Evolutionary conservation across 2,888 invertebrate genomes (phyloP), one percentile per base, ranked within the genome.

Genomic region (Sphecodes monilicornis): DNA sequence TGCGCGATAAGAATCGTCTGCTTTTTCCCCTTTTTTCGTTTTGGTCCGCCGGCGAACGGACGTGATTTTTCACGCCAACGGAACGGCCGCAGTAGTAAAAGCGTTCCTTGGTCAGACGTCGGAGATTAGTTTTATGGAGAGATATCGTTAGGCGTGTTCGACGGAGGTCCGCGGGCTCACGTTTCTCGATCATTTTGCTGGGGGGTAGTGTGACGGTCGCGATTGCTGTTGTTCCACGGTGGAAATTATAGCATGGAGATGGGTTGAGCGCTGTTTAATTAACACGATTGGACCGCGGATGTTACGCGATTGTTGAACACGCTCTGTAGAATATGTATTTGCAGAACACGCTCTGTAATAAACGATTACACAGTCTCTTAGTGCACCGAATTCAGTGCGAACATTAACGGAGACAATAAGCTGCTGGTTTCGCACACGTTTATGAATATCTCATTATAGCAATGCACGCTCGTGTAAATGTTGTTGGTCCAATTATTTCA

Each of bases 61-160:
- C 18, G 32, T 77, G 70, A 84, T 82, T 76, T 85, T 83, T 70
- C 74, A 18, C 29, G 43, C 41, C 13, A 68, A 64, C 32, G 68
- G 22, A 41, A 84, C 64, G n/a, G 70, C 10, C 46, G 29, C 54
- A 88, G 85, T 85, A 75, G 86, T 91, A 88, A 86, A 91, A 86
- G 87, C 86, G 82, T 90, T 87, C 73, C 82, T 82, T 78, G 86
- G 84, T 86, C 86, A 81, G 80, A 78, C 85, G 74, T 78, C 64
- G 69, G 78, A 64, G 74, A 78, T 74, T 54, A 78, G 74, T 82
- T 85, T 77, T 80, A 85, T 75, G 69, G 84, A 16, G 41, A 71
- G 64, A 64, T 46, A 16, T 57, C 16, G 41, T 39, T 57, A 32
- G 6, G 29, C 46, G 32, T 29, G 32, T 57, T 36, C 39, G 73